Percentiles rank a stretch among this genome's conserved stretches.
Conservation (phyloP, 2,797 vertebrate species). For the Sebastes hubbsi region DNA sequence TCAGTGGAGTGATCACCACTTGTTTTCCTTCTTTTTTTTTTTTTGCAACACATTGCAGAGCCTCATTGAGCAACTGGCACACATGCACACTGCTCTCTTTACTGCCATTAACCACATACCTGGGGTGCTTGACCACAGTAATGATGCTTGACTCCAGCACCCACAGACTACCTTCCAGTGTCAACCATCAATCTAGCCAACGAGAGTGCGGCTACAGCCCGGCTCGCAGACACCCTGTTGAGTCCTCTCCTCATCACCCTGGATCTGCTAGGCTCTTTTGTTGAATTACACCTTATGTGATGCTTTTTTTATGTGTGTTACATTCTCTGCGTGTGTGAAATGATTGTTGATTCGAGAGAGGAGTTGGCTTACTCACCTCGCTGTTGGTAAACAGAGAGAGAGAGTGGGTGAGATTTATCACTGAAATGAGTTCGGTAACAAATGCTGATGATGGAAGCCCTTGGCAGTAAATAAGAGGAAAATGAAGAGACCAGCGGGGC, state of each 20-base stretch:
- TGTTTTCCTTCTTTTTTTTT: slow-evolving; percentile 14
- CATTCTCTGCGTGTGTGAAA: slow-evolving; percentile 6
- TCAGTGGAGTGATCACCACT: slow-evolving; percentile 29
- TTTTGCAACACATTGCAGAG: slow-evolving; percentile 21
- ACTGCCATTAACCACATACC: slow-evolving; percentile 69
- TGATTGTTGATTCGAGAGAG: slow-evolving; percentile 9
- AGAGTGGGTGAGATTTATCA: slow-evolving; percentile 34
- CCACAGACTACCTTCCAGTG: slow-evolving; percentile 54
- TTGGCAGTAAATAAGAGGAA: slow-evolving; percentile 59
- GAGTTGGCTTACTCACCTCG: slow-evolving; percentile 16
- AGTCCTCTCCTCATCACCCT: slow-evolving; percentile 13
- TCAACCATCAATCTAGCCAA: slow-evolving; percentile 65
- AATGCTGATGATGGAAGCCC: slow-evolving; percentile 51
- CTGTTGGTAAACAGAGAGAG: slow-evolving; percentile 26
- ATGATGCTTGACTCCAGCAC: slow-evolving; percentile 74
- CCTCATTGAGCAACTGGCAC: slow-evolving; percentile 66
- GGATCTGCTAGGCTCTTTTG: slow-evolving; percentile 15
- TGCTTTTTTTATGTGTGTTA: neutral
- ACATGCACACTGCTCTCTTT: slow-evolving; percentile 59
- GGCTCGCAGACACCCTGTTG: neutral
- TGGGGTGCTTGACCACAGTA: slow-evolving; percentile 66
- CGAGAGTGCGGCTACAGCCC: slow-evolving; percentile 28
- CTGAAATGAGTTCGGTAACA: slow-evolving; percentile 41
- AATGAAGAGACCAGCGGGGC: slow-evolving; percentile 43
- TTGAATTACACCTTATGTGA: slow-evolving; percentile 23